Evolutionary conservation across 2,113 vertebrate genomes (phyloP).

Genomic region (Channa maculata): DNA sequence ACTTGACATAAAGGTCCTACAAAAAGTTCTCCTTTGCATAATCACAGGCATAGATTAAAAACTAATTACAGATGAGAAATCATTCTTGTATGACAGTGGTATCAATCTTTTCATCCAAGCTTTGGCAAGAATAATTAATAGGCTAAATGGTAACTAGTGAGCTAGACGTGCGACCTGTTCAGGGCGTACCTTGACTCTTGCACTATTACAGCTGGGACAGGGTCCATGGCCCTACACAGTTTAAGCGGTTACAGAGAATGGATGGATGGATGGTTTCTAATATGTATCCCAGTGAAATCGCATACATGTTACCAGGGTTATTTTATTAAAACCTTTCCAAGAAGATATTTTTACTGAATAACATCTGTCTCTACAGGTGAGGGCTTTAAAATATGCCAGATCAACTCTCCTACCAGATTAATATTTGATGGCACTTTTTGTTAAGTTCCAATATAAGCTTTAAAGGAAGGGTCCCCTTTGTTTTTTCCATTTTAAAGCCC

Average conservation of each 20-base stretch:
- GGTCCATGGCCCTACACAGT: neutral
- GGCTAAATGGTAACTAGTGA: too few species aligned
- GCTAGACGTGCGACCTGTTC: too few species aligned
- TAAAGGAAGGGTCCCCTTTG: constrained; percentile 13
- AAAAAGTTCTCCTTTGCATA: neutral
- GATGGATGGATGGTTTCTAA: too few species aligned
- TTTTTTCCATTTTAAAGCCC: constrained; percentile 30
- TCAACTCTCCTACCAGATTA: constrained; percentile 57
- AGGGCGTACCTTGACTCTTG: too few species aligned
- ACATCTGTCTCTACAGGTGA: constrained; percentile 28
- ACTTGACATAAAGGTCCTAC: constrained; percentile 20
- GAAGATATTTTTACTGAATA: constrained; percentile 24
- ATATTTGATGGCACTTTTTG: constrained; percentile 67
- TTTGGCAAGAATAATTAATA: too few species aligned
- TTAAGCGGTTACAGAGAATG: constrained; percentile 20
- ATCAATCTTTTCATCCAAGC: too few species aligned
- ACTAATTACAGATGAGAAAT: neutral
- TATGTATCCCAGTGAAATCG: constrained; percentile 10
- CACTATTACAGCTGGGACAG: too few species aligned
- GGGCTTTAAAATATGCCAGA: constrained; percentile 36
- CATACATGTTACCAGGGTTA: constrained; percentile 14
- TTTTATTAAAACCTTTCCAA: constrained; percentile 20
- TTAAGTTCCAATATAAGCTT: constrained; percentile 34
- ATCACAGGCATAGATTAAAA: neutral
- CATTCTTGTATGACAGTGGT: neutral